Evolutionary conservation across 2,113 vertebrate species (phyloP).

Genomic region (Lates calcarifer): DNA sequence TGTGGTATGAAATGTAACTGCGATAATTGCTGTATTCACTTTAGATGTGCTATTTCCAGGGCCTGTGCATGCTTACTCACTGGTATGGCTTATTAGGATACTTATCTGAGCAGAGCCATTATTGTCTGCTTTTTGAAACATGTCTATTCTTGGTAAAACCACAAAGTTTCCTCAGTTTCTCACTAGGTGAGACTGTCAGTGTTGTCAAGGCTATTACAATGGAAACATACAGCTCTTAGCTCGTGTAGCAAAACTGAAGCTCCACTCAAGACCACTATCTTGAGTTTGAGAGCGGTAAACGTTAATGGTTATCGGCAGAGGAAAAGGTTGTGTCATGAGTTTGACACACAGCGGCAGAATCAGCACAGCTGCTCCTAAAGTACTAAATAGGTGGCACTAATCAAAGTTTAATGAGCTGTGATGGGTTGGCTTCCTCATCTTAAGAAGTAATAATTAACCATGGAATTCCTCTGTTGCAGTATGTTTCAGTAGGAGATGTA

Average conservation of each 20-base stretch:
- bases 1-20: not conserved
- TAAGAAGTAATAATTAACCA: slow-evolving; percentile 8
- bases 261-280: slow-evolving; percentile 2
- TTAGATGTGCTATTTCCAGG: not conserved
- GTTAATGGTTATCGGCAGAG: slow-evolving; percentile 36
- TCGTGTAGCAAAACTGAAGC: slow-evolving; percentile 36
- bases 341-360: slow-evolving; percentile 40
- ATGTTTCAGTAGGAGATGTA: not conserved
- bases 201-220: not conserved
- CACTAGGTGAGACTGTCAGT: not conserved
- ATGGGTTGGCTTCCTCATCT: not conserved
- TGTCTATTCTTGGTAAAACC: not conserved
- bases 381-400: slow-evolving; percentile 47
- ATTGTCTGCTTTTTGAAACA: slow-evolving; percentile 23
- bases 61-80: not conserved
- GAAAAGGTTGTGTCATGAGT: slow-evolving; percentile 35
- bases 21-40: not conserved
- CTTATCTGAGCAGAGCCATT: slow-evolving; percentile 5
- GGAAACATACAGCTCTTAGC: slow-evolving; percentile 10
- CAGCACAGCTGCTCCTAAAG: slow-evolving; percentile 38
- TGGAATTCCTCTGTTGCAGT: not conserved
- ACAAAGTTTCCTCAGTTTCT: too few species aligned
- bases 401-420: slow-evolving; percentile 52
- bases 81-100: not conserved
- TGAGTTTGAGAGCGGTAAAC: slow-evolving; percentile 16